Evolutionary conservation across 2,113 vertebrate genomes (phyloP), one percentile per base, ranked within the genome.

Genomic region (Poeciliopsis retropinna): DNA sequence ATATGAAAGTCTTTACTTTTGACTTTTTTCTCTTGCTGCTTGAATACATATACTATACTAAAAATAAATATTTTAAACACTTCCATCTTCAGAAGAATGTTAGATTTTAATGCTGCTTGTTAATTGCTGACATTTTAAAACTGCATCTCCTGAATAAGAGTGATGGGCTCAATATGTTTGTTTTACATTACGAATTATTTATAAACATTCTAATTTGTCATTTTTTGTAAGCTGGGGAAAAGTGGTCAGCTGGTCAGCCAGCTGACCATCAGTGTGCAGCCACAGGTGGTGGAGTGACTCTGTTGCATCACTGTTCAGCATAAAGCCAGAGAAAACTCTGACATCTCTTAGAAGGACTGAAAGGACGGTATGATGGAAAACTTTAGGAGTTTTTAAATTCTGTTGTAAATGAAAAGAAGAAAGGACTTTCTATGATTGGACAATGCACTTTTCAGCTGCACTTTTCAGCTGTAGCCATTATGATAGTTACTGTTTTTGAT

Each of bases 401-500:
- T 57, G 19, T 19, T 57, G 9, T 2, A n/a, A 57, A 57, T n/a
- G 44, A 57, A 57, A 57, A 19, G 8, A 57, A n/a, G 22, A n/a
- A 57, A 57, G 25, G 25, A 25, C 51, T n/a, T n/a, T 57, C 3
- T n/a, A n/a, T 57, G 1, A n/a, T n/a, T 25, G 25, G 25, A 57
- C 25, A 3, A 25, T 60, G 28, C 73, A 28, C 30, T 6, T 34
- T 60, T 47, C 7, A 83, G 28, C 27, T 13, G 2, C 73, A 28
- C 30, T 6, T 34, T 60, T 47, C 7, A 83, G 28, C 27, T 13
- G 2, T 39, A 47, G 60, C 17, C 54, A 25, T 22, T 17, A 70
- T 64, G 74, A 80, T 61, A 32, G 76, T 74, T 76, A 60, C 72
- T 47, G 8, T 67, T 64, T 85, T 29, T 79, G 32, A 75, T 27